phyloP scores from a whole-genome alignment of 1,140 invertebrate genomes.

The Calliphora vicina region DNA sequence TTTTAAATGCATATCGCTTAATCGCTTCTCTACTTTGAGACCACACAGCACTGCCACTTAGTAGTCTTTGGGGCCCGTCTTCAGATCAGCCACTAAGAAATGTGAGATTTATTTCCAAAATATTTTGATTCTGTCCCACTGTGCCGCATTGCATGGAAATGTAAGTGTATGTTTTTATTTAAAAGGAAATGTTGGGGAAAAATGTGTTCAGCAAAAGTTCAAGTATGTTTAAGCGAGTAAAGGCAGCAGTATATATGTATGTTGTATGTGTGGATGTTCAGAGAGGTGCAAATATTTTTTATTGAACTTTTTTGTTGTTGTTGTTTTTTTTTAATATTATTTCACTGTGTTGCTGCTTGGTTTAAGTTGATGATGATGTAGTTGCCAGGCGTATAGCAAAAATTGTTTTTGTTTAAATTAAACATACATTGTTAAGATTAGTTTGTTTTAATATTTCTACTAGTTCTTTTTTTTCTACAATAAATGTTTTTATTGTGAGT shows the following conservation, averaged over 20 bases:
- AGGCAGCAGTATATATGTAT: background rate
- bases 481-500: no score
- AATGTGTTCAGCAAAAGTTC: background rate
- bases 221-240: background rate
- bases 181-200: background rate
- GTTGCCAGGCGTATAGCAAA: background rate
- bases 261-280: background rate
- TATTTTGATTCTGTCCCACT: no score
- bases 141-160: background rate
- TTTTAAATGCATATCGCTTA: no score
- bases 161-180: background rate
- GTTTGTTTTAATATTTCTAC: background rate
- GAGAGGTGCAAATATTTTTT: background rate
- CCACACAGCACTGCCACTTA: no score
- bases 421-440: background rate
- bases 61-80: no score
- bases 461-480: no score
- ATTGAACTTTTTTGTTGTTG: background rate
- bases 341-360: background rate
- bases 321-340: background rate
- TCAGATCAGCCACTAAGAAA: no score
- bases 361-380: background rate
- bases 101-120: no score
- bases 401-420: background rate
- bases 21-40: no score